These are phyloP conservation scores for Xanthorhoe spadicearia DNA, from an alignment of 2,888 invertebrate genomes.

Conservation along the genomic window DNA sequence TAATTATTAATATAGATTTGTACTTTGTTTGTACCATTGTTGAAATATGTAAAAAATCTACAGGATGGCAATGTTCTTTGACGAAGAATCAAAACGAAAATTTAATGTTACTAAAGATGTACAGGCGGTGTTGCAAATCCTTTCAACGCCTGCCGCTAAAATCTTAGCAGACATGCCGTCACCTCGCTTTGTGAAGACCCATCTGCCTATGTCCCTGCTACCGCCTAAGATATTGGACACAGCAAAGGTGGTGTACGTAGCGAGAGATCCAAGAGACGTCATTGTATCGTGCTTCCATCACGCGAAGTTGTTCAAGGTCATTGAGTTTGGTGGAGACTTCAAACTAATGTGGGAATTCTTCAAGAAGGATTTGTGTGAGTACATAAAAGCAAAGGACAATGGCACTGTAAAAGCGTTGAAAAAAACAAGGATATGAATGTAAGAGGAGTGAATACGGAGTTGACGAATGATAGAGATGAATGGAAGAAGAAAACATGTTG, in stretches of 20 bases:
- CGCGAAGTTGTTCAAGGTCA: conserved; percentile 77
- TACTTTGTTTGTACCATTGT: no score
- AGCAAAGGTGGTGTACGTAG: conserved; percentile 88
- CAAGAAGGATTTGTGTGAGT: conserved; percentile 84
- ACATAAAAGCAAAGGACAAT: no score
- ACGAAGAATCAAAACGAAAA: conserved; percentile 8
- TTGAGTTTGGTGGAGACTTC: conserved; percentile 84
- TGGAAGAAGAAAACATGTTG: no score
- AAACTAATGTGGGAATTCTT: conserved; percentile 87
- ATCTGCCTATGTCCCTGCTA: conserved; percentile 88
- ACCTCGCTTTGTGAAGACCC: conserved; percentile 76
- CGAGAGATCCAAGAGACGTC: conserved; percentile 92
- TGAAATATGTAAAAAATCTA: background rate
- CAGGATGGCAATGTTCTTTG: conserved; percentile 31
- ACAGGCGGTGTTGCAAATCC: conserved; percentile 9
- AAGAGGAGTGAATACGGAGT: no score
- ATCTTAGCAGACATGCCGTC: conserved; percentile 50
- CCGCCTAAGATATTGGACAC: conserved; percentile 82
- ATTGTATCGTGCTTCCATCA: conserved; percentile 90
- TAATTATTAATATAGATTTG: no score
- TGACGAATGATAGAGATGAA: no score
- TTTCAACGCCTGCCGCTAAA: conserved; percentile 24
- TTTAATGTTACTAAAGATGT: background rate
- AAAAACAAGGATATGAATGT: no score
- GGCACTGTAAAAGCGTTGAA: no score